Conservation (phyloP, 1,140 invertebrate genomes). For the Drosophila pachea region DNA sequence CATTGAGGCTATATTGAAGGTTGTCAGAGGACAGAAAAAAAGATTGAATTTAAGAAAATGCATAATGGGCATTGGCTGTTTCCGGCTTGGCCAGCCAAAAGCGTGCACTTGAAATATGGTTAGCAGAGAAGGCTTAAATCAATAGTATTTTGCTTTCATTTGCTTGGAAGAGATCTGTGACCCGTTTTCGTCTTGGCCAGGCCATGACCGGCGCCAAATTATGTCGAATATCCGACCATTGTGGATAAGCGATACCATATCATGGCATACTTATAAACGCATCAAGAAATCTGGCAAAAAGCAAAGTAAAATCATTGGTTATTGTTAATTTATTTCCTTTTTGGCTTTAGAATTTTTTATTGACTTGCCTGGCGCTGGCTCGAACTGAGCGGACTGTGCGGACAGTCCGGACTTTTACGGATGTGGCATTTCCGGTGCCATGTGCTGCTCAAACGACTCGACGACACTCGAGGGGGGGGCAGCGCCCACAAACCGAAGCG, state of each 20-base stretch:
- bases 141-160: no score
- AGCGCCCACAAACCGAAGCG: conserved; percentile 47
- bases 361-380: conserved; percentile 19
- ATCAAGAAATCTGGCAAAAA: conserved; percentile 34
- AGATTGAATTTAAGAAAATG: background rate
- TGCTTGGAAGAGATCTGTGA: background rate
- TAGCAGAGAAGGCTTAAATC: no score
- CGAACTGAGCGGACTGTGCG: conserved; percentile 27
- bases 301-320: conserved; percentile 59
- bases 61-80: background rate
- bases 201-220: conserved; percentile 42
- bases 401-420: conserved; percentile 52
- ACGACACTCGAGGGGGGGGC: background rate
- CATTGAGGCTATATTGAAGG: conserved; percentile 29
- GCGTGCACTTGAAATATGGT: no score
- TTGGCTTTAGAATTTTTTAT: conserved; percentile 67
- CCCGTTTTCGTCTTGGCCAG: background rate
- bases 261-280: conserved; percentile 38
- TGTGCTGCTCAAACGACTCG: conserved; percentile 43
- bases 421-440: conserved; percentile 68
- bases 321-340: conserved; percentile 75
- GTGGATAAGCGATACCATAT: conserved; percentile 44
- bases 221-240: conserved; percentile 44
- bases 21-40: conserved; percentile 3
- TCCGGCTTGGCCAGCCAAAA: no score